Base-by-base conservation (phyloP, 2,113 vertebrate species). In the Axis porcinus region DNA sequence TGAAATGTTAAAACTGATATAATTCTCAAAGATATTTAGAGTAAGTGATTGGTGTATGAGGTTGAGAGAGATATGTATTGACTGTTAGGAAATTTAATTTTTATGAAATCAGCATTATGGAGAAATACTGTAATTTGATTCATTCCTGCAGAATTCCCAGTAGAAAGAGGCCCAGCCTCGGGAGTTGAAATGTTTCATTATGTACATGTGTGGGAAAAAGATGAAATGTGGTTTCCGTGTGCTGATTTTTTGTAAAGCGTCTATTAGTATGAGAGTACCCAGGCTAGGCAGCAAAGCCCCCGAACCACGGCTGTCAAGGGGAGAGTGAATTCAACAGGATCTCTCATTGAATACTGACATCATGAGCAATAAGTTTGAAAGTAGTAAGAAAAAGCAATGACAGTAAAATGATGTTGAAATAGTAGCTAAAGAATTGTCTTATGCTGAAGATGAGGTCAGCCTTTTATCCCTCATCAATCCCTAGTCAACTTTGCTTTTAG, bases 71-170 rank as follows among this genome's bases (percentile, higher is more conserved):
- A 67, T 25, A 95, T 70, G 60, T 95, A 97, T 96, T 91, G 97
- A 96, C 95, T 98, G 94, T 94, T 97, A 96, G 81, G 55, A 98
- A 97, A 90, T 97, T 97, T 86, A 97, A 88, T 96, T 97, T 98
- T 97, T 96, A 83, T 97, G 83, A 97, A 98, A 97, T 97, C 79
- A 86, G 54, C 58, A 97, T 96, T 95, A 91, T 89, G 33, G 86
- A 89, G 95, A 98, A 95, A 87, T 96, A 88, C 50, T 97, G 96
- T 96, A 98, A 98, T 96, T 88, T 97, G 95, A 97, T 95, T 98
- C 95, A 97, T 97, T 93, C 45, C 52, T 96, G 58, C 5, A 28
- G 89, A 98, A 94, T 83, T 90, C 36, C 94, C 85, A 98, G 21
- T 62, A 98, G 67, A 7, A 97, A 95, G 88, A 95, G 62, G 47